phyloP scores from a whole-genome alignment of 2,797 vertebrate genomes.

The Emydoidea blandingii region DNA sequence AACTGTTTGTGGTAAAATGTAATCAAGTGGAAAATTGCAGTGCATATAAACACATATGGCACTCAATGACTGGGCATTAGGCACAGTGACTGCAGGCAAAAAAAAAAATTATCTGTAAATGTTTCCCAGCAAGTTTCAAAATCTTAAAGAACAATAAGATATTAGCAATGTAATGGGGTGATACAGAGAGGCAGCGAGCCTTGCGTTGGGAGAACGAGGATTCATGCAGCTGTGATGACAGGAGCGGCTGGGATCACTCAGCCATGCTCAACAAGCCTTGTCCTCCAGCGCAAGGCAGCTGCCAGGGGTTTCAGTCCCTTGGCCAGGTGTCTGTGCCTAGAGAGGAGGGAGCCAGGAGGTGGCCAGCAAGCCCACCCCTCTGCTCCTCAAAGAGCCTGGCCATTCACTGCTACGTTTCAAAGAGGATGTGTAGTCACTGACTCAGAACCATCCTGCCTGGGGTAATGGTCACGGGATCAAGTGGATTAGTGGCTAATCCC shows the following conservation, averaged over 20 bases:
- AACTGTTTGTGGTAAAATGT: slow-evolving; percentile 83
- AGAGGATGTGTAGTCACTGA: slow-evolving; percentile 23
- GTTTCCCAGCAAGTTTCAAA: slow-evolving; percentile 82
- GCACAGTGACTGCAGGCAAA: slow-evolving; percentile 83
- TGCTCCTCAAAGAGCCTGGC: slow-evolving; percentile 44
- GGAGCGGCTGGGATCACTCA: slow-evolving; percentile 71
- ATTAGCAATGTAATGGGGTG: slow-evolving; percentile 84
- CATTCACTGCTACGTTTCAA: slow-evolving; percentile 56
- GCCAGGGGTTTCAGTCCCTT: slow-evolving; percentile 59
- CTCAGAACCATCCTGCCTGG: slow-evolving; percentile 20
- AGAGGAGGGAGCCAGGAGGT: slow-evolving; percentile 44
- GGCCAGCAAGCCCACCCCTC: slow-evolving; percentile 44
- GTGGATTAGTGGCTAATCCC: not conserved
- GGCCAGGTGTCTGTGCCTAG: slow-evolving; percentile 50
- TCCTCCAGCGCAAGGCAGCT: slow-evolving; percentile 60
- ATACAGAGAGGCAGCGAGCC: slow-evolving; percentile 78
- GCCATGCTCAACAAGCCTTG: slow-evolving; percentile 68
- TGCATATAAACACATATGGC: slow-evolving; percentile 85
- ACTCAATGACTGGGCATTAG: slow-evolving; percentile 83
- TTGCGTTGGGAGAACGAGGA: slow-evolving; percentile 77
- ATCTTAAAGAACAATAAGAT: slow-evolving; percentile 84
- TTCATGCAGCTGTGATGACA: slow-evolving; percentile 66
- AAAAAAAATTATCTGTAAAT: slow-evolving; percentile 82
- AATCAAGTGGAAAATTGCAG: slow-evolving; percentile 85
- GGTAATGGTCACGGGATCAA: slow-evolving; percentile 57